Conservation (phyloP, 2,888 invertebrate species). For the Drosophila sordidapex region DNA sequence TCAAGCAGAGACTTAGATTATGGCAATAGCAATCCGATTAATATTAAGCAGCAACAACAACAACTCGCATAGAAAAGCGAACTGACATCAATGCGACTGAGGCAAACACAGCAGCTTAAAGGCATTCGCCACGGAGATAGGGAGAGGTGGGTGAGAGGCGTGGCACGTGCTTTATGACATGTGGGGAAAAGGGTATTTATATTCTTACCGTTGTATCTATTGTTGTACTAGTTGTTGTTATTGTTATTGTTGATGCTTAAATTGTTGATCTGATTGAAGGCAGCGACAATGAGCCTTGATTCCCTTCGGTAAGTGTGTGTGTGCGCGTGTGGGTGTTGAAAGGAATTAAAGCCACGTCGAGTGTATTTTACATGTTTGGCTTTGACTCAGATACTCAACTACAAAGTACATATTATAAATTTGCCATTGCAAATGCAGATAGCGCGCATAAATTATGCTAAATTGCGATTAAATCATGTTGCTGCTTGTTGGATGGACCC, state of each 20-base stretch:
- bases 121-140: slow-evolving; percentile 13
- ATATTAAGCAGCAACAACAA: slow-evolving; percentile 47
- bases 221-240: slow-evolving; percentile 5
- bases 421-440: slow-evolving; percentile 9
- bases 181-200: slow-evolving; percentile 25
- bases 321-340: neutral
- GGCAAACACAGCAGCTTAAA: slow-evolving; percentile 17
- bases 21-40: slow-evolving; percentile 61
- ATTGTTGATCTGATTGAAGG: slow-evolving; percentile 48
- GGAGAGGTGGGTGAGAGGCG: neutral
- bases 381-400: neutral
- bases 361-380: slow-evolving; percentile 19
- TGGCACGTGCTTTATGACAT: slow-evolving; percentile 34
- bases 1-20: slow-evolving; percentile 33
- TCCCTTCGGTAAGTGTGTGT: neutral
- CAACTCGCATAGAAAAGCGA: slow-evolving; percentile 13
- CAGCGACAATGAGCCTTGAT: slow-evolving; percentile 36
- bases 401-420: neutral
- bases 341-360: slow-evolving; percentile 1
- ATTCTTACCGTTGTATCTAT: slow-evolving; percentile 2
- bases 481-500: slow-evolving; percentile 3
- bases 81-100: slow-evolving; percentile 22
- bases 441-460: slow-evolving; percentile 51
- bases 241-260: slow-evolving; percentile 23
- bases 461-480: slow-evolving; percentile 49